Base-by-base conservation (phyloP, 2,797 vertebrate genomes). In the Notolabrus celidotus region DNA sequence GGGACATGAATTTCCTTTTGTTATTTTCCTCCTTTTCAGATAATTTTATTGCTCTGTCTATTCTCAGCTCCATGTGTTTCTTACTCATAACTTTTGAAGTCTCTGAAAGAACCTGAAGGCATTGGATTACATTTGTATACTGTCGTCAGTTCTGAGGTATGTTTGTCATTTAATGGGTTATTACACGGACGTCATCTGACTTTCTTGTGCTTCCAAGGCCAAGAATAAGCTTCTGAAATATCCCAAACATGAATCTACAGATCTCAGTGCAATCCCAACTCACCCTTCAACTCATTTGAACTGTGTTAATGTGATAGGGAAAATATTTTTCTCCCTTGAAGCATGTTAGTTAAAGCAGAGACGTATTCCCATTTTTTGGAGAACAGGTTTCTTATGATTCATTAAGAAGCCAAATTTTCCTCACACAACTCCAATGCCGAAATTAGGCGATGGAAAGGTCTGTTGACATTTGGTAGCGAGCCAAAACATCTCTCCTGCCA, bases 1-100 rank as follows among this genome's bases (percentile, higher is more conserved):
- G 15, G 43, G 47, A 23, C 22, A 41, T 51, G 12, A 10, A 60
- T 75, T 86, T 71, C 49, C 41, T 33, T 47, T 19, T 75, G 61
- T 31, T 52, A 31, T 65, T 64, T 64, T 39, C 47, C 41, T 63
- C 25, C 23, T 56, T n/a, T 52, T 79, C 34, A 53, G 19, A 55
- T 74, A 9, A 60, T 73, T 74, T 65, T 45, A 50, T 71, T 54
- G 41, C 43, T 60, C 43, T 67, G 54, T 75, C 59, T 39, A 9
- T 74, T 67, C 41, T 61, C 56, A 43, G 64, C 46, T 59, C 43
- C 54, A 47, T 31, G 38, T 8, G 1, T 31, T 16, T 41, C 53
- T 29, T 55, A n/a, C 22, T 42, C 8, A 68, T 38, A 19, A 16
- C 15, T 0, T 36, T 42, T 7, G 8, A 17, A 22, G 23, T 20